phyloP scores from a whole-genome alignment of 2,113 vertebrate genomes.

The Megalops atlanticus region DNA sequence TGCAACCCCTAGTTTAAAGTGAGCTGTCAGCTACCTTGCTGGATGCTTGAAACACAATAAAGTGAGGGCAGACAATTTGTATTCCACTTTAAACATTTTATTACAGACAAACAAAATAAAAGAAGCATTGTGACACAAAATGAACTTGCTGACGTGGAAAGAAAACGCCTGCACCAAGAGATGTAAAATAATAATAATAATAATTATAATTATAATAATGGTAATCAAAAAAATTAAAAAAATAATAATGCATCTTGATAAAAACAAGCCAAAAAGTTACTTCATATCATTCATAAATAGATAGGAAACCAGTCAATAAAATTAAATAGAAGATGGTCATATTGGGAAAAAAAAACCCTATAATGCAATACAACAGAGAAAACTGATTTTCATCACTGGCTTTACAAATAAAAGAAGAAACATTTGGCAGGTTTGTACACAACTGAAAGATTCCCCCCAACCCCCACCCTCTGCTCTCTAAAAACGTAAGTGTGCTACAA shows the following conservation, averaged over 20 bases:
- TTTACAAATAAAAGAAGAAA: slow-evolving; percentile 86
- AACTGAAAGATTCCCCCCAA: slow-evolving; percentile 61
- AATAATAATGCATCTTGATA: slow-evolving; percentile 77
- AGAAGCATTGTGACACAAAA: slow-evolving; percentile 84
- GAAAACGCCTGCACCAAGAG: slow-evolving; percentile 64
- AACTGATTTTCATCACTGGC: slow-evolving; percentile 80
- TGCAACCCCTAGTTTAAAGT: no score
- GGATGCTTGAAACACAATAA: not conserved
- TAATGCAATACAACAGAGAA: slow-evolving; percentile 78
- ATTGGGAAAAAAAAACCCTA: slow-evolving; percentile 71
- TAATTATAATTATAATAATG: slow-evolving; percentile 58
- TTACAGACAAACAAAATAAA: slow-evolving; percentile 92
- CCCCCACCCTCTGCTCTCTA: slow-evolving; percentile 64
- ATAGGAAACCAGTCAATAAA: slow-evolving; percentile 78
- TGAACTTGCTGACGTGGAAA: slow-evolving; percentile 70
- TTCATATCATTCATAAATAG: slow-evolving; percentile 86
- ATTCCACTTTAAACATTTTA: slow-evolving; percentile 84
- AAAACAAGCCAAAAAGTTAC: slow-evolving; percentile 74
- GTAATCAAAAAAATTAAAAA: slow-evolving; percentile 58
- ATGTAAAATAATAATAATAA: slow-evolving; percentile 65
- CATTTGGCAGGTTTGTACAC: slow-evolving; percentile 84
- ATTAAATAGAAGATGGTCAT: slow-evolving; percentile 85
- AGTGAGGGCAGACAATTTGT: slow-evolving; percentile 24
- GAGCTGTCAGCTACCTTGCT: not conserved
- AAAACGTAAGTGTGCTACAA: slow-evolving; percentile 84